A percentile compares a stretch with the other conserved stretches of the same genome.
Conservation (phyloP, 2,113 vertebrate genomes). For the Sigmodon hispidus region DNA sequence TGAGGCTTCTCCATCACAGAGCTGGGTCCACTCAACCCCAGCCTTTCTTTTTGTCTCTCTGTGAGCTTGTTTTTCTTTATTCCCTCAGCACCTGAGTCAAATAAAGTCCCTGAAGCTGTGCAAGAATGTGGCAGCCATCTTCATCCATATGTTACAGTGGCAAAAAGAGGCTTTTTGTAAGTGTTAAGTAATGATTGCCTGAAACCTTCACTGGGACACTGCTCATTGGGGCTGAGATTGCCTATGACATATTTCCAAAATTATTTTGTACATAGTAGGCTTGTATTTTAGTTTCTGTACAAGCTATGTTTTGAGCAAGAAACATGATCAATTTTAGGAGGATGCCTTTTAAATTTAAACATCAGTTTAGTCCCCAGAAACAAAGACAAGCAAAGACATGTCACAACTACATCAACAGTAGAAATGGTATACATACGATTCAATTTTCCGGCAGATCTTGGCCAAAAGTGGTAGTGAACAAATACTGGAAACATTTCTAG, state of each 20-base stretch:
- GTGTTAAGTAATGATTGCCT: background rate
- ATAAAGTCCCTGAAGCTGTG: background rate
- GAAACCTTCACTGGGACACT: background rate
- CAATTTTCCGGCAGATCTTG: constrained; percentile 84
- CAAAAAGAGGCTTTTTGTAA: background rate
- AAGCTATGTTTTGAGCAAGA: background rate
- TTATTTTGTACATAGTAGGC: background rate
- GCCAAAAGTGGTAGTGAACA: constrained; percentile 85
- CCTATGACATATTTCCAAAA: background rate
- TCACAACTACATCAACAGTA: background rate
- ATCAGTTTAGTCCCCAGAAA: background rate
- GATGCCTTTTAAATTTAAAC: background rate
- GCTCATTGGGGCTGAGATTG: background rate
- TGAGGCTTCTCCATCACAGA: background rate
- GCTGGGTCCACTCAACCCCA: background rate
- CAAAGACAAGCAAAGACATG: background rate
- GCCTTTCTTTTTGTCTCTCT: background rate
- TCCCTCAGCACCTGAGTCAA: background rate
- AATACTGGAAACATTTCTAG: constrained; percentile 62
- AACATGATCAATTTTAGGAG: background rate
- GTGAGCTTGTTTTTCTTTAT: background rate
- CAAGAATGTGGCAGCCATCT: background rate
- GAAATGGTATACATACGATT: constrained; percentile 82
- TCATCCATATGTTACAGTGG: background rate
- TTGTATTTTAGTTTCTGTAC: background rate